These are phyloP conservation scores for Notothenia coriiceps DNA, from an alignment of 2,113 vertebrate species.

Conservation along the genomic window DNA sequence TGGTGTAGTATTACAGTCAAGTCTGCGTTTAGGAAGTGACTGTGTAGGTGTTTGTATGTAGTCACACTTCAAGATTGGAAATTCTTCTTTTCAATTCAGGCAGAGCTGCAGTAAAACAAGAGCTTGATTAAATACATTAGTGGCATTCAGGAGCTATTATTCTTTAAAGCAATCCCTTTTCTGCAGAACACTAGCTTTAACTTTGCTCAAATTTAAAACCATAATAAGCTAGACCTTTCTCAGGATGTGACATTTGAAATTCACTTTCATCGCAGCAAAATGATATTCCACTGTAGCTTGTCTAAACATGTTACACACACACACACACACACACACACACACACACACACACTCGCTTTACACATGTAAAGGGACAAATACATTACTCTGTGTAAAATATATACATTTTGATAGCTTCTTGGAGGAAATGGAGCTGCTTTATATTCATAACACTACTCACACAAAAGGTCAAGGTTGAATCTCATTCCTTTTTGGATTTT, in stretches of 20 bases:
- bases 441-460: conserved; percentile 3
- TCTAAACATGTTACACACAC: background rate
- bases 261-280: conserved; percentile 4
- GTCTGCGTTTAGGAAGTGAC: background rate
- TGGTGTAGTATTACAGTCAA: conserved; percentile 8
- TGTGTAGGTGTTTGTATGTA: conserved; percentile 7
- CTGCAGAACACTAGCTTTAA: background rate
- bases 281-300: background rate
- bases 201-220: background rate
- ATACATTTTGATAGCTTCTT: background rate
- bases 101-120: background rate
- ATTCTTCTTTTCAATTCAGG: background rate
- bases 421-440: background rate
- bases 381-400: background rate
- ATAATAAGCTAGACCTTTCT: background rate
- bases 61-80: background rate
- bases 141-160: background rate
- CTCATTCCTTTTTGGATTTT: background rate
- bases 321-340: background rate
- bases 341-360: background rate
- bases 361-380: background rate
- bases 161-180: background rate
- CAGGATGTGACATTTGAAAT: conserved; percentile 21
- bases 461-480: background rate
- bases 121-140: background rate